Base-by-base conservation (phyloP, 2,113 vertebrate species). In the Nothocercus julius region DNA sequence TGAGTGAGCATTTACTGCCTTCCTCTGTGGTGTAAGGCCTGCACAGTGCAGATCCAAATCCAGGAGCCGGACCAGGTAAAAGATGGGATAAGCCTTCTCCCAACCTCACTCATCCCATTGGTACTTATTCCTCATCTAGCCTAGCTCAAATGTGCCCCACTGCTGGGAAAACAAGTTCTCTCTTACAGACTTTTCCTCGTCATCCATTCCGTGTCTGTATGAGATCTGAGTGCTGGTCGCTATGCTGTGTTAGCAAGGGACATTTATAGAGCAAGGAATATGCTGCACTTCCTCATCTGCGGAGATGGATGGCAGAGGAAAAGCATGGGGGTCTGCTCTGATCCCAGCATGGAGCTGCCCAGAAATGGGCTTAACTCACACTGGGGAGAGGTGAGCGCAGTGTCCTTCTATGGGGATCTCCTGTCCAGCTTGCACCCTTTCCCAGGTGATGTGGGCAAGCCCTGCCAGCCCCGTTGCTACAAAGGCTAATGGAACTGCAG, bases 391-490 rank as follows among this genome's bases (percentile, higher is more conserved):
- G 32, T 45, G 7, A 47, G 28, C n/a, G 13, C 25, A 9, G 2
- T 2, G 30, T 56, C 49, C 11, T 64, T 49, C 3, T 1, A n/a
- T 54, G 24, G 28, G 24, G 28, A 30, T 62, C 45, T 61, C 28
- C 44, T 19, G 25, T 47, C 38, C 45, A 13, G 32, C 18, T 25
- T 21, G 19, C 8, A 32, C 51, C 38, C 56, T 63, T 40, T 51
- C 30, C 9, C 1, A 3, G 34, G 11, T 32, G 58, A 14, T 47
- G 64, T 49, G 40, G n/a, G 25, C 47, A 42, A 49, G n/a, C 27
- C 62, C 38, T 12, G 10, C 19, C 0, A 2, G 53, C 11, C 40
- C 64, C 1, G 1, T 58, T 78, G 14, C 1, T 6, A 3, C 24
- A 4, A 2, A 3, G 11, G 15, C 34, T 49, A 58, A 32, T 32